Percentiles rank a stretch among this genome's conserved stretches.
phyloP scores from a whole-genome alignment of 2,888 invertebrate genomes.

The Lagria hirta region DNA sequence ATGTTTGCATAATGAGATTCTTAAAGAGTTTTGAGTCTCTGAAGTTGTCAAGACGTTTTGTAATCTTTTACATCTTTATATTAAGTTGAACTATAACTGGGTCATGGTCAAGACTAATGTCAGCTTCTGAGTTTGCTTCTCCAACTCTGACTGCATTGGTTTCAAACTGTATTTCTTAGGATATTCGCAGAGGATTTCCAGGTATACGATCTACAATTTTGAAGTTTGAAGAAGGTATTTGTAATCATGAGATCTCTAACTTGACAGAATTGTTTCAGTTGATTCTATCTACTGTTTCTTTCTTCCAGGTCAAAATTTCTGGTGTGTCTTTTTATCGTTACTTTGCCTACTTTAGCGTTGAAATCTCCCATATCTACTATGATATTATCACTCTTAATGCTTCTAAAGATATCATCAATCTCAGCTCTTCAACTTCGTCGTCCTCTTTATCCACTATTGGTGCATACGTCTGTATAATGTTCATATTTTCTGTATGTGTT shows the following conservation, averaged over 20 bases:
- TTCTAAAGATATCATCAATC: not conserved
- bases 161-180: not conserved
- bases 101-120: conserved; percentile 1
- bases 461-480: too few species aligned
- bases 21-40: not conserved
- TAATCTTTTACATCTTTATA: not conserved
- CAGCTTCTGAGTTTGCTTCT: not conserved
- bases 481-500: not conserved
- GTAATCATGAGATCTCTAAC: not conserved
- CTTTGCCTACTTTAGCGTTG: conserved; percentile 1
- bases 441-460: not conserved
- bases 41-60: not conserved
- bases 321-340: not conserved
- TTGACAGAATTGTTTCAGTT: not conserved
- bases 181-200: conserved; percentile 1
- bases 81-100: not conserved
- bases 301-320: not conserved
- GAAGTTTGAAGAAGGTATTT: conserved; percentile 1
- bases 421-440: conserved; percentile 1
- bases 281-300: too few species aligned
- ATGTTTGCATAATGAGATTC: too few species aligned
- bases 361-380: not conserved
- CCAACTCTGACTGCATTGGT: not conserved
- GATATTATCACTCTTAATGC: not conserved
- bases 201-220: conserved; percentile 1